Percentiles rank a stretch among this genome's conserved stretches.
Conservation (phyloP, 2,797 vertebrate genomes). For the Zenarchopterus dispar region DNA sequence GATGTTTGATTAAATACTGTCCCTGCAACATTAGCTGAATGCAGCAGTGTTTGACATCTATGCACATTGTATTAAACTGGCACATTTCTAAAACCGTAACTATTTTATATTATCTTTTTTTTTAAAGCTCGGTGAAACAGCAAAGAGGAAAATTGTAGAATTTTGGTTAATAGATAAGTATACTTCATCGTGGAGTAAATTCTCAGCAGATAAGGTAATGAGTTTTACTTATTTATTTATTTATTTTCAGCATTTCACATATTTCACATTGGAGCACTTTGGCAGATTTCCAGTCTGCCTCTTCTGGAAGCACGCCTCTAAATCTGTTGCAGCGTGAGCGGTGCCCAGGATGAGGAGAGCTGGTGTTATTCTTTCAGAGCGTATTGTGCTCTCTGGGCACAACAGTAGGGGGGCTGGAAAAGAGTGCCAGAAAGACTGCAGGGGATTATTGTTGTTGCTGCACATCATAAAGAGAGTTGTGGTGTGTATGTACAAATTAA, state of each 20-base stretch:
- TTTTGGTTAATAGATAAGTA: slow-evolving; percentile 33
- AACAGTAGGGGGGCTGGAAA: slow-evolving; percentile 43
- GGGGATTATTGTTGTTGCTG: slow-evolving; percentile 54
- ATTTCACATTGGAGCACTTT: slow-evolving; percentile 26
- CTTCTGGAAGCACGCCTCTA: slow-evolving; percentile 4
- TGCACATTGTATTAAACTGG: slow-evolving; percentile 4
- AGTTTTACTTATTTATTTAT: slow-evolving; percentile 19
- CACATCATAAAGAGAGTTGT: slow-evolving; percentile 38
- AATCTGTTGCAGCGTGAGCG: slow-evolving; percentile 32
- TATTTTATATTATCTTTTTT: not conserved
- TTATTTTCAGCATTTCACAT: slow-evolving; percentile 19
- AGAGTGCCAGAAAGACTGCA: slow-evolving; percentile 47
- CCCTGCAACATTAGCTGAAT: slow-evolving; percentile 2
- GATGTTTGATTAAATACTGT: slow-evolving; percentile 7
- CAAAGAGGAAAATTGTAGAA: slow-evolving; percentile 16
- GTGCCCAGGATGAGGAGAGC: slow-evolving; percentile 26
- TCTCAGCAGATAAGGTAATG: not conserved
- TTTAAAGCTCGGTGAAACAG: slow-evolving; percentile 10
- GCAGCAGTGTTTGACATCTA: slow-evolving; percentile 4
- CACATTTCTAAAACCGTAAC: not conserved
- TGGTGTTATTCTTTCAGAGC: slow-evolving; percentile 19
- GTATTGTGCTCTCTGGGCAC: slow-evolving; percentile 48
- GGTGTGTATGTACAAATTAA: slow-evolving; percentile 51
- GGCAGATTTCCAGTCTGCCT: slow-evolving; percentile 30
- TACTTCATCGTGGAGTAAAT: slow-evolving; percentile 7